phyloP scores from a whole-genome alignment of 1,140 invertebrate genomes.

The Ectropis grisescens region DNA sequence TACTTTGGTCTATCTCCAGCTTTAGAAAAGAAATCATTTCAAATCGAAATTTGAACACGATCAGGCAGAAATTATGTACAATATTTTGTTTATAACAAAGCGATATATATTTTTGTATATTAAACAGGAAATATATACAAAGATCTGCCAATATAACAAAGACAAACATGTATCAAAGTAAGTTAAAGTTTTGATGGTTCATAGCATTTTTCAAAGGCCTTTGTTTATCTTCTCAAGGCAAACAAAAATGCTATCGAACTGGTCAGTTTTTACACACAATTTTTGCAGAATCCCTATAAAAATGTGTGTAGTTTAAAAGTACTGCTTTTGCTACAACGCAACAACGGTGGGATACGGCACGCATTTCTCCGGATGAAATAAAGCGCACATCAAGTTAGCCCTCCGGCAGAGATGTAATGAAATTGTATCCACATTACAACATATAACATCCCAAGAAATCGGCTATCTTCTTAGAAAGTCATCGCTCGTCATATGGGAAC shows the following conservation, averaged over 20 bases:
- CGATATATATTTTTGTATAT: no score
- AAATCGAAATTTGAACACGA: no score
- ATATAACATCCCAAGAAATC: no score
- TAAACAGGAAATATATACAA: constrained; percentile 56
- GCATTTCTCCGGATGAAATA: no score
- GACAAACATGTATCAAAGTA: constrained; percentile 37
- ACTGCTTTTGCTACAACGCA: constrained; percentile 3
- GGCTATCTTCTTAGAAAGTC: constrained; percentile 3
- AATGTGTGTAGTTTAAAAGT: constrained; percentile 62
- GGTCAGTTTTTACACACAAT: constrained; percentile 42
- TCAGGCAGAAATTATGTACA: constrained; percentile 9
- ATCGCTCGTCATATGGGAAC: constrained; percentile 14
- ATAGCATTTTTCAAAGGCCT: constrained; percentile 56
- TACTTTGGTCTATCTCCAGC: constrained; percentile 72
- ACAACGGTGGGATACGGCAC: no score
- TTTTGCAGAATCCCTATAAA: constrained; percentile 64
- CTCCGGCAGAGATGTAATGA: no score
- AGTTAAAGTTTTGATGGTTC: constrained; percentile 10
- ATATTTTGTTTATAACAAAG: neutral
- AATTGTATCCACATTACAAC: no score
- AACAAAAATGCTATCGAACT: constrained; percentile 52
- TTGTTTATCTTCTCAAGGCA: constrained; percentile 37
- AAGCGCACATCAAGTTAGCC: no score
- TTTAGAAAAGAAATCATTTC: constrained; percentile 13
- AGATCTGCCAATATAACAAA: constrained; percentile 59